These are phyloP conservation scores for Scelioninae gen. 1 DNA, from an alignment of 2,888 invertebrate genomes.

Conservation along the genomic window DNA sequence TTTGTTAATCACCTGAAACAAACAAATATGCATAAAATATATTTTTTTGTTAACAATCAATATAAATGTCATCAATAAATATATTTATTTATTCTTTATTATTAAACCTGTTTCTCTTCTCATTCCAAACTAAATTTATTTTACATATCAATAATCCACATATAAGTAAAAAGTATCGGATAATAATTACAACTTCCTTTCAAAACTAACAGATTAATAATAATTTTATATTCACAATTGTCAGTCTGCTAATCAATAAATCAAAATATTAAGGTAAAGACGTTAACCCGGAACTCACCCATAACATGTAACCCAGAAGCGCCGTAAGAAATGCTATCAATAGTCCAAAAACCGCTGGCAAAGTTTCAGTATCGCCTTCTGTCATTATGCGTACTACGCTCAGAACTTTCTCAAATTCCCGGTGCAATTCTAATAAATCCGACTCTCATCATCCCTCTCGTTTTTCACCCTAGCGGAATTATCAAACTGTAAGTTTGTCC, in stretches of 20 bases:
- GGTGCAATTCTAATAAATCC: conserved; percentile 17
- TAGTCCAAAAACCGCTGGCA: conserved; percentile 81
- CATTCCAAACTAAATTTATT: too few species aligned
- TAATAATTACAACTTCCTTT: too few species aligned
- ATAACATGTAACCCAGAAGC: conserved; percentile 80
- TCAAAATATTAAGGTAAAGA: conserved; percentile 8
- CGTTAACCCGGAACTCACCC: conserved; percentile 78
- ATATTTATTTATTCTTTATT: too few species aligned
- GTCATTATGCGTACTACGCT: conserved; percentile 50
- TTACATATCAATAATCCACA: too few species aligned
- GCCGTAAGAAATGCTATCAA: conserved; percentile 82
- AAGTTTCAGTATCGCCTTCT: conserved; percentile 76
- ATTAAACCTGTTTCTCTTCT: too few species aligned
- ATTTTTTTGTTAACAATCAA: too few species aligned
- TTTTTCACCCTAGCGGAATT: conserved; percentile 26
- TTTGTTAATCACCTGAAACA: too few species aligned
- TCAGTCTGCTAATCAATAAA: not conserved
- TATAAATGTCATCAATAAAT: too few species aligned
- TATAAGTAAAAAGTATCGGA: too few species aligned
- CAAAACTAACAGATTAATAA: too few species aligned
- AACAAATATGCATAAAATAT: too few species aligned
- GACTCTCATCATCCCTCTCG: conserved; percentile 27
- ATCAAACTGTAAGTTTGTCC: conserved; percentile 9
- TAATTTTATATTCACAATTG: too few species aligned
- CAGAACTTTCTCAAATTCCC: conserved; percentile 46